Conservation (phyloP, 1,140 invertebrate genomes). For the Magallana angulata region DNA sequence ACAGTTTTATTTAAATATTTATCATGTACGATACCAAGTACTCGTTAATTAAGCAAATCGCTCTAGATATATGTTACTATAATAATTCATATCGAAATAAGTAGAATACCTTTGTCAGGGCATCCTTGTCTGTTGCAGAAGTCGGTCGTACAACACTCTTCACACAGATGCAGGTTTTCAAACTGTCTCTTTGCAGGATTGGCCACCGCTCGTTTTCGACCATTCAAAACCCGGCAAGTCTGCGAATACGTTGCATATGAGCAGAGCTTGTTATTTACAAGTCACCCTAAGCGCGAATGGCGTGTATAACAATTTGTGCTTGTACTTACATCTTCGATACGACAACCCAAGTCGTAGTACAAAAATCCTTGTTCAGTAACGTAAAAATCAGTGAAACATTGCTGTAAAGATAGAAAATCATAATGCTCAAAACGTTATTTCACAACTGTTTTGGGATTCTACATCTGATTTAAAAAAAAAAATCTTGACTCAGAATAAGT, state of each 20-base stretch:
- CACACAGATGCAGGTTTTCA: conserved; percentile 40
- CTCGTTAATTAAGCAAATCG: too few species aligned
- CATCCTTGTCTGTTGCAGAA: conserved; percentile 44
- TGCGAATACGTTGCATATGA: background rate
- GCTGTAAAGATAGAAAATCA: conserved; percentile 20
- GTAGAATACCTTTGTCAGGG: conserved; percentile 32
- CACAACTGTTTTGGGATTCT: too few species aligned
- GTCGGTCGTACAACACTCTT: conserved; percentile 46
- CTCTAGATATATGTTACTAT: too few species aligned
- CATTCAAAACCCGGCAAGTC: background rate
- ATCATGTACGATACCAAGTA: too few species aligned
- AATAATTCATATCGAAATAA: background rate
- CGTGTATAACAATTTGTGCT: too few species aligned
- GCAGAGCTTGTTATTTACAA: too few species aligned
- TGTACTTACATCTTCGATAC: conserved; percentile 33
- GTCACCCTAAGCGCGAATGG: too few species aligned
- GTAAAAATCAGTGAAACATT: conserved; percentile 51
- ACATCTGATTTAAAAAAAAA: too few species aligned
- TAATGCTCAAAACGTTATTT: too few species aligned
- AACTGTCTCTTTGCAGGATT: conserved; percentile 22
- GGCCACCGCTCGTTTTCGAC: background rate
- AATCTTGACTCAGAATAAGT: too few species aligned
- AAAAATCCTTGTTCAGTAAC: conserved; percentile 40
- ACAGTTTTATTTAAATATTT: too few species aligned
- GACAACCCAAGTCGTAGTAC: conserved; percentile 50